A percentile compares a stretch with the other conserved stretches of the same genome.
phyloP scores from a whole-genome alignment of 30 jellyfish, hydroid and myxozoan genomes.

The Aurelia aurita region DNA sequence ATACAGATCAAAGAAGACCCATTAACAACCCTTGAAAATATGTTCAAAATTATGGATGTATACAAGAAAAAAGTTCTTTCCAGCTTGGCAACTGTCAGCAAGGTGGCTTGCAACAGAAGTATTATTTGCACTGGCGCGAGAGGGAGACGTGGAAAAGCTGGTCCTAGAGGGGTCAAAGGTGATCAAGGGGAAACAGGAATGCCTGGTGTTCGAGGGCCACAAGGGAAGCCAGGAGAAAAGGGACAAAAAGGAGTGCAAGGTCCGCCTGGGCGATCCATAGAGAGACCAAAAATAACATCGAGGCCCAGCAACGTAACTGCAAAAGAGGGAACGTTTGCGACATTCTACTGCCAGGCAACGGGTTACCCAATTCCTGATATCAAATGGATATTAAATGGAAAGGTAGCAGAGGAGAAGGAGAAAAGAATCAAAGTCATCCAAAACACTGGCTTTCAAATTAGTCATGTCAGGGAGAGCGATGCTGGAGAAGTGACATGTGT shows the following conservation, averaged over 20 bases:
- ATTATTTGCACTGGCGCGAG: slow-evolving; percentile 17
- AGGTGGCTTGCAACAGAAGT: neutral
- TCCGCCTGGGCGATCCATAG: slow-evolving; percentile 60
- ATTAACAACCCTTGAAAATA: too few relatives aligned
- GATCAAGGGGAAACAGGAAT: slow-evolving; percentile 5
- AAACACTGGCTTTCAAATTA: slow-evolving; percentile 4
- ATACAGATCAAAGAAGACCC: too few relatives aligned
- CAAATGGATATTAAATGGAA: slow-evolving; percentile 19
- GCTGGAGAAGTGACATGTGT: slow-evolving; percentile 27
- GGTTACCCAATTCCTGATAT: slow-evolving; percentile 54
- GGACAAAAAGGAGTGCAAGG: slow-evolving; percentile 60
- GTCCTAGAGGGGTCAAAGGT: slow-evolving; percentile 47
- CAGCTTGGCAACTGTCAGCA: too few relatives aligned
- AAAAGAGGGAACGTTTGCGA: slow-evolving; percentile 27
- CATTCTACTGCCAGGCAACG: slow-evolving; percentile 27
- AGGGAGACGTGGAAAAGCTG: slow-evolving; percentile 28
- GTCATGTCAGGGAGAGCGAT: slow-evolving; percentile 8
- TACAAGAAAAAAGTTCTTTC: too few relatives aligned
- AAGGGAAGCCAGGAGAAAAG: neutral
- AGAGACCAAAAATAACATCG: slow-evolving; percentile 20
- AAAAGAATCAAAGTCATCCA: neutral
- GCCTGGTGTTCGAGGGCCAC: neutral
- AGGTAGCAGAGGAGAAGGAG: neutral
- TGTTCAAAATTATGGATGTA: too few relatives aligned
- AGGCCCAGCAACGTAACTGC: slow-evolving; percentile 14